Evolutionary conservation across 2,888 invertebrate species (phyloP), one percentile per base, ranked within the genome.

Genomic region (Tachina fera): DNA sequence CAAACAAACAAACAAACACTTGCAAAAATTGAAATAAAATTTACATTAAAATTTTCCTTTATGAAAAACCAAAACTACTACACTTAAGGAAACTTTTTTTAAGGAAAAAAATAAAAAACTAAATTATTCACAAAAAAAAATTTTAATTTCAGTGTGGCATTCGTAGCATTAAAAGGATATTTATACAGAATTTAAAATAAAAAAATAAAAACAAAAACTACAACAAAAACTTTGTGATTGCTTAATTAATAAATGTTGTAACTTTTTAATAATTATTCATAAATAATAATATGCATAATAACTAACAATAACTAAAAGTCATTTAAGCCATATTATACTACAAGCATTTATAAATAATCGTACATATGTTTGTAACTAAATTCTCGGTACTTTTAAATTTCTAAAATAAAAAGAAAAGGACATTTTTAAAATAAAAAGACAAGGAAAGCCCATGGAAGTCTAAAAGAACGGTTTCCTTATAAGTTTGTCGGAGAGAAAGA

Each of bases 201-300:
- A 45, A 45, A n/a, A n/a, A n/a, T n/a, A n/a, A n/a, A n/a, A 67
- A 49, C 16, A 53, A 9, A 22, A 68, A 65, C 51, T 51, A 67
- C 3, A 53, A 70, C 8, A 60, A 75, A 82, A 71, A 78, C 51
- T 77, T 85, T 87, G 87, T 87, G 87, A 87, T 87, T 86, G 87
- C 87, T 86, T 87, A 80, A 82, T 74, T 63, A 82, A 85, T 85
- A 80, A 81, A 85, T 85, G 85, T 85, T 85, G 85, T 85, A 81
- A 70, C 81, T 70, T 77, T 65, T 49, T 83, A 61, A 53, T 31
- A 79, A 65, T 39, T 45, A 74, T 6, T 6, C 31, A 31, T 31
- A 31, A 5, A 6, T 31, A 31, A 31, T 31, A 31, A 31, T 4
- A 31, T 31, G 31, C 31, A 31, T 11, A 19, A 16, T 61, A 16